Conservation (phyloP, 1,140 invertebrate genomes). For the Sinella curviseta region DNA sequence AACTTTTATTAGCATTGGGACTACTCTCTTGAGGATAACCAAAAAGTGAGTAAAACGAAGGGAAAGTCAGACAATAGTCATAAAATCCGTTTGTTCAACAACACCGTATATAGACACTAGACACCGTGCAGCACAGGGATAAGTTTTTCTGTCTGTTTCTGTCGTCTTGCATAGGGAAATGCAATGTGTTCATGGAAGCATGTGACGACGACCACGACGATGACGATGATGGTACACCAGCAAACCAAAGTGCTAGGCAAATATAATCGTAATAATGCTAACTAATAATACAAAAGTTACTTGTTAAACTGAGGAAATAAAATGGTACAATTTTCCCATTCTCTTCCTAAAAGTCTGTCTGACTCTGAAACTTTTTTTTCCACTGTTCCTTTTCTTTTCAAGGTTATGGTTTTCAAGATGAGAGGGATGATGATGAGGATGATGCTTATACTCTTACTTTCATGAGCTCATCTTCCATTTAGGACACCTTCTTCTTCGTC, state of each 20-base stretch:
- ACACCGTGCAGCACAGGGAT: no score
- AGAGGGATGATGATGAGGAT: background rate
- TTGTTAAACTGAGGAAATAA: constrained; percentile 2
- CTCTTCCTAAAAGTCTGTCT: background rate
- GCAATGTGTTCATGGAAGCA: background rate
- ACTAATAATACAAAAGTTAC: constrained; percentile 3
- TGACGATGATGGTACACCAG: background rate
- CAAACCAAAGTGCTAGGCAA: background rate
- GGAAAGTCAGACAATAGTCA: constrained; percentile 24
- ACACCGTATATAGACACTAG: background rate
- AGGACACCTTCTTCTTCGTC: background rate
- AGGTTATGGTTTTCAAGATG: background rate
- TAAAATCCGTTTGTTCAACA: constrained; percentile 25
- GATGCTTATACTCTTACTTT: background rate
- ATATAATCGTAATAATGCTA: background rate
- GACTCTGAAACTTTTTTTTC: background rate
- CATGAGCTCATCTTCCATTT: no score
- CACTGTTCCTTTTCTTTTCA: background rate
- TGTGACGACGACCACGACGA: background rate
- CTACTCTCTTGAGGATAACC: constrained; percentile 16
- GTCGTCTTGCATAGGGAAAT: background rate
- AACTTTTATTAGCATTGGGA: constrained; percentile 21
- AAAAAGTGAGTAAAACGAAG: constrained; percentile 1
- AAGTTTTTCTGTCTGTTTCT: background rate
- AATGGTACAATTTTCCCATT: background rate